These are phyloP conservation scores for Threskiornis aethiopicus DNA, from an alignment of 2,797 vertebrate species.

Conservation along the genomic window DNA sequence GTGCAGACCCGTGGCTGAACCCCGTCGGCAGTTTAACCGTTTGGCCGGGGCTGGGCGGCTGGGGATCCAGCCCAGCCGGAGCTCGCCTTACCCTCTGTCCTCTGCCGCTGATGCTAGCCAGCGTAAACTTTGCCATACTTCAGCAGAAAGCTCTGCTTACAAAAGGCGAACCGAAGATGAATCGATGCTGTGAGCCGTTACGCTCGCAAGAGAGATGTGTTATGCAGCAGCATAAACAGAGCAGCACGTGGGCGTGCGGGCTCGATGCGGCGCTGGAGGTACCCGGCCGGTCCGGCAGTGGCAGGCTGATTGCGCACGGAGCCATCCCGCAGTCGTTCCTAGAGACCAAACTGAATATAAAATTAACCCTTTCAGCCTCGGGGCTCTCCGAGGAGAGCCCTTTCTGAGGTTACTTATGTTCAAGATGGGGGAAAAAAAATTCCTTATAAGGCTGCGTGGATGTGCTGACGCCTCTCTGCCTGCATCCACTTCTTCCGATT, in stretches of 20 bases:
- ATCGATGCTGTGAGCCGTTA: background rate
- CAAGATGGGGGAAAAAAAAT: background rate
- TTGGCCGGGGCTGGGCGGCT: background rate
- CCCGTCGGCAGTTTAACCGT: fast-evolving
- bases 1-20: background rate
- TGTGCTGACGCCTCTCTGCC: background rate
- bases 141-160: background rate
- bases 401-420: background rate
- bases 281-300: fast-evolving
- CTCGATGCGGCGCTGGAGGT: fast-evolving
- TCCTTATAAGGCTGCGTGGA: background rate
- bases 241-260: background rate
- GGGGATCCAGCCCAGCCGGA: background rate
- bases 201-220: background rate
- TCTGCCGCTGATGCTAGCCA: background rate
- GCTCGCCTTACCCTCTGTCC: background rate
- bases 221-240: background rate
- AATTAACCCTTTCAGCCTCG: background rate
- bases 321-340: background rate
- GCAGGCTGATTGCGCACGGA: fast-evolving
- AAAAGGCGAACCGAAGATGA: background rate
- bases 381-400: background rate
- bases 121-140: background rate
- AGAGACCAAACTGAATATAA: fast-evolving
- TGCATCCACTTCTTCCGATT: background rate